Evolutionary conservation across 2,888 invertebrate genomes (phyloP), one percentile per base, ranked within the genome.

Genomic region (Lasioglossum calceatum): DNA sequence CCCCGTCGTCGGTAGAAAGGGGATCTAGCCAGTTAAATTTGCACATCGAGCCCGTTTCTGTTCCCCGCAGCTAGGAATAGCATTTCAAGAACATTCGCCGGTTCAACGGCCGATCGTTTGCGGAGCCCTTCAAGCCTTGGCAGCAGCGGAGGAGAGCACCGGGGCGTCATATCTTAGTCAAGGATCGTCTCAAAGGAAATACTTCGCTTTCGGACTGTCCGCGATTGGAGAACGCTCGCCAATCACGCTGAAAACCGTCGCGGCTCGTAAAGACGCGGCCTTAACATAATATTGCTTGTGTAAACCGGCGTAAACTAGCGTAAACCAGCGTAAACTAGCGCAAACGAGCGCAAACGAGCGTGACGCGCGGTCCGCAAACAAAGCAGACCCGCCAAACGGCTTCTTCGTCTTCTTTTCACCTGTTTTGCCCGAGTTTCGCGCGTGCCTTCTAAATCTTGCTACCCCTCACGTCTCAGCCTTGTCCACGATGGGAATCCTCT

Each of bases 101-200:
- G 88, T 88, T 88, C 87, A 88, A 87, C 85, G 88, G 85, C 87
- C 88, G 87, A 87, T 80, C 87, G 87, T 88, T 88, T 87, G 87
- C 88, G 64, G 64, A 85, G 85, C 85, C 88, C 87, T 88, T 88
- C 83, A 83, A 85, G 85, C 81, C 82, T 54, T 85, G 87, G 82
- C 88, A 85, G 84, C 77, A 14, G 14, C 61, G 61, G 61, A 54
- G 54, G 54, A 54, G 54, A 54, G 54, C 44, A 14, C 23, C 61
- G 12, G 71, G 73, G 78, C 86, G 81, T 87, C 87, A 76, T 87
- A 87, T 85, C 88, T 84, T 76, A 81, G 80, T 82, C 85, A 32
- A 70, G 80, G 80, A 85, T 88, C 87, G 82, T 88, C 81, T 85
- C 85, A 58, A 61, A 81, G 78, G 81, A 79, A 88, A 81, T 82